Evolutionary conservation across 1,140 invertebrate genomes (phyloP).

Genomic region (Probaryconus sp.): DNA sequence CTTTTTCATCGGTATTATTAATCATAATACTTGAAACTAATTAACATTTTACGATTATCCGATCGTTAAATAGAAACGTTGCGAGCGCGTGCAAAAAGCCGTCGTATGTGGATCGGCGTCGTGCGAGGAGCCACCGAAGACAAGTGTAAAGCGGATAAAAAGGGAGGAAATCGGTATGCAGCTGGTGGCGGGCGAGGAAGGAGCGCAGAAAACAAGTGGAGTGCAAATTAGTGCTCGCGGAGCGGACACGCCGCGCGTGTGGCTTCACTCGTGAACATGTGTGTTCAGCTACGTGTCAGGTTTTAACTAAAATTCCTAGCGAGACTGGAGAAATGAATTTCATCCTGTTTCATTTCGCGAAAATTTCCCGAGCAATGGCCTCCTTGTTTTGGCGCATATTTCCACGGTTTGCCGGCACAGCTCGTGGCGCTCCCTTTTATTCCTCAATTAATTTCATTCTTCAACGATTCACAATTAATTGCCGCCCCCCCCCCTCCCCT

Average conservation of each 20-base stretch:
- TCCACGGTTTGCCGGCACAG: too few relatives aligned
- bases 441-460: too few relatives aligned
- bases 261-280: constrained; percentile 47
- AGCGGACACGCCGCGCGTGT: constrained; percentile 35
- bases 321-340: constrained; percentile 70
- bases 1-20: too few relatives aligned
- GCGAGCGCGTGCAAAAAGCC: too few relatives aligned
- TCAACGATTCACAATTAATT: constrained; percentile 17
- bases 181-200: constrained; percentile 44
- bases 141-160: constrained; percentile 40
- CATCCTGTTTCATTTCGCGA: constrained; percentile 51
- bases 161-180: constrained; percentile 42
- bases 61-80: too few relatives aligned
- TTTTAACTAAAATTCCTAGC: constrained; percentile 76
- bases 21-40: too few relatives aligned
- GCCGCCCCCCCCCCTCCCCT: background rate
- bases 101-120: constrained; percentile 38
- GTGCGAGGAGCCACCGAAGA: constrained; percentile 16
- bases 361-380: constrained; percentile 61
- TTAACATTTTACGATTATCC: too few relatives aligned
- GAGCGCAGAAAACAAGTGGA: constrained; percentile 43
- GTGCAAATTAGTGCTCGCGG: constrained; percentile 51
- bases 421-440: too few relatives aligned
- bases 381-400: constrained; percentile 24
- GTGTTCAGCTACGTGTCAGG: constrained; percentile 49